These are phyloP conservation scores for Mesitornis unicolor DNA, from an alignment of 2,113 vertebrate genomes.

Conservation along the genomic window DNA sequence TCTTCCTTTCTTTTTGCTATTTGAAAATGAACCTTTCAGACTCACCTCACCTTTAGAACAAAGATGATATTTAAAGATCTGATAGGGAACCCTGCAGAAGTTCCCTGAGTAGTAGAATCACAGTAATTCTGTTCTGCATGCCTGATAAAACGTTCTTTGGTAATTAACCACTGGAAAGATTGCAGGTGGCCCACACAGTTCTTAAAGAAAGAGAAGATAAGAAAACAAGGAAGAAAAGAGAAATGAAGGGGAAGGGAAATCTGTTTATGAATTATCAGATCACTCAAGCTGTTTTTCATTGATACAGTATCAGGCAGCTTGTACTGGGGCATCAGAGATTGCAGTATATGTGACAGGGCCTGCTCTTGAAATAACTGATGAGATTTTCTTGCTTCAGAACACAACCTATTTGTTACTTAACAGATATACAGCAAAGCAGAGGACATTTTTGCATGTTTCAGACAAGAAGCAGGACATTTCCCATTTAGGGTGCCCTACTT, in stretches of 20 bases:
- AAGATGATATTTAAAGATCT: neutral
- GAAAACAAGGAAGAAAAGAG: neutral
- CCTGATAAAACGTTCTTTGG: neutral
- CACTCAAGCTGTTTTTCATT: neutral
- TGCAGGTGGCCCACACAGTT: neutral
- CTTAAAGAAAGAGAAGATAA: neutral
- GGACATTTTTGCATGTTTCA: neutral
- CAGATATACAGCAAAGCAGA: neutral
- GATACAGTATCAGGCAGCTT: neutral
- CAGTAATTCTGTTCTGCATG: neutral
- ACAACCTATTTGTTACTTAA: neutral
- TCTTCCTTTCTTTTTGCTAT: neutral
- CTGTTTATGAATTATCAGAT: neutral
- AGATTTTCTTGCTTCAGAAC: conserved; percentile 28
- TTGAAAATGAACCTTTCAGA: neutral
- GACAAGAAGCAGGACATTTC: neutral
- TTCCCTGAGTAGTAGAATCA: neutral
- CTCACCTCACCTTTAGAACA: neutral
- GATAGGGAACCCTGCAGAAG: neutral
- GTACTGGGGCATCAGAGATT: neutral
- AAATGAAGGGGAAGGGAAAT: neutral
- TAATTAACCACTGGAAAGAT: neutral
- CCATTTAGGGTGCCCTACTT: neutral
- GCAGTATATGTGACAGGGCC: neutral
- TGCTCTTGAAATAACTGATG: conserved; percentile 6